Conservation (phyloP, 1,140 invertebrate species). For the Drosophila prosaltans region DNA sequence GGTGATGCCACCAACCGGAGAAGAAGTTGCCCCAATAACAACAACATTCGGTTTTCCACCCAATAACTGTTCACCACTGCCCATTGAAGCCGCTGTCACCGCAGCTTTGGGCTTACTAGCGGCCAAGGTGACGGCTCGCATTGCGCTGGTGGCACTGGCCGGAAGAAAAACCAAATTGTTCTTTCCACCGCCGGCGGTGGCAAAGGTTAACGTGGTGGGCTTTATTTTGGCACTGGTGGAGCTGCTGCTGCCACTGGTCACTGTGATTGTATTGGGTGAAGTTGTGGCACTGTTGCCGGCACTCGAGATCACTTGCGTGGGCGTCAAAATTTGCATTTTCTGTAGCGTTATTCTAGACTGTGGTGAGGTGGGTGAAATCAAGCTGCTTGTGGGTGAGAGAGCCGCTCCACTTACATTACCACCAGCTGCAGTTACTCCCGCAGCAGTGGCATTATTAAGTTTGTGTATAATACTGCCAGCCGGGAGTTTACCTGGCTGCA, state of each 20-base stretch:
- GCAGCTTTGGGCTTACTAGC: constrained; percentile 50
- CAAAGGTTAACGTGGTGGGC: constrained; percentile 62
- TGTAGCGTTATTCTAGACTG: constrained; percentile 73
- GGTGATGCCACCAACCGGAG: constrained; percentile 2
- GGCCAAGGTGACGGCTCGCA: constrained; percentile 61
- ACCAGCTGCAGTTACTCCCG: not conserved
- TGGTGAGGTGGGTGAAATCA: constrained; percentile 34
- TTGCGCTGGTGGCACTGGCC: constrained; percentile 56
- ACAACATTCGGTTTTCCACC: constrained; percentile 58
- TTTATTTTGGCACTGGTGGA: constrained; percentile 33
- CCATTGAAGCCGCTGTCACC: not conserved
- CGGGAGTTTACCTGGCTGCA: constrained; percentile 64
- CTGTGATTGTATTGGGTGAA: constrained; percentile 14
- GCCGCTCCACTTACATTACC: constrained; percentile 10
- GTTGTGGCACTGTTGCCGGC: constrained; percentile 13
- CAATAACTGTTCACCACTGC: constrained; percentile 18
- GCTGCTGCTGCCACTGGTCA: constrained; percentile 12
- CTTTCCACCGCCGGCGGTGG: constrained; percentile 60
- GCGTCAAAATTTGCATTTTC: constrained; percentile 75
- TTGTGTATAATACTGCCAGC: constrained; percentile 67
- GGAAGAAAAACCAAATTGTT: constrained; percentile 69
- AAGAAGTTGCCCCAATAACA: constrained; percentile 58
- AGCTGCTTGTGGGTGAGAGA: constrained; percentile 31
- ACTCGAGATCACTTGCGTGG: constrained; percentile 51
- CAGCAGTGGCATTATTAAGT: constrained; percentile 47